These are phyloP conservation scores for Lochmaea crataegi DNA, from an alignment of 2,888 invertebrate species.

Conservation along the genomic window DNA sequence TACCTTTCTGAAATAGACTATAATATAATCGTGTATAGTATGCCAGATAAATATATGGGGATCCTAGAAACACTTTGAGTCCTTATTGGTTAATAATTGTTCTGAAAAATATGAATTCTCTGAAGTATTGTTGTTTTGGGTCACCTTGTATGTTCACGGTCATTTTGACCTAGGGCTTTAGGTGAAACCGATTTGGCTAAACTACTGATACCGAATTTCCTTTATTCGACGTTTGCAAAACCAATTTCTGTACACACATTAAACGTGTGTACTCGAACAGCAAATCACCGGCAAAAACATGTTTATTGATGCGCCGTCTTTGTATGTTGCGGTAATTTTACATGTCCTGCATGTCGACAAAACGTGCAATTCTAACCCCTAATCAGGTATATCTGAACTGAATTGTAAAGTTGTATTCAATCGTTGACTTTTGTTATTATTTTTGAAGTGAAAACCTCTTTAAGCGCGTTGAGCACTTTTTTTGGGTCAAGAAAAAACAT, in stretches of 20 bases:
- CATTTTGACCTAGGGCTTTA: no score
- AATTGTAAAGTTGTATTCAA: constrained; percentile 8
- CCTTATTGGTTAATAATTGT: background rate
- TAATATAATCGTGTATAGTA: background rate
- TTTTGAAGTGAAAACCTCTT: no score
- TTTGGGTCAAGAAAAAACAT: no score
- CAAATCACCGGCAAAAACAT: background rate
- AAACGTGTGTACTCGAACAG: background rate
- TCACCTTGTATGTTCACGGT: no score
- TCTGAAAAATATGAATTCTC: background rate
- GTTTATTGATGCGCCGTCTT: background rate
- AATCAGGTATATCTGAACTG: constrained; percentile 1
- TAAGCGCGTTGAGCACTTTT: no score
- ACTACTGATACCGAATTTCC: no score
- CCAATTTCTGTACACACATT: background rate
- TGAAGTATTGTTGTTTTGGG: no score
- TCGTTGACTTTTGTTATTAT: background rate
- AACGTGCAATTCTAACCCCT: constrained; percentile 1
- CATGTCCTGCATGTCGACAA: background rate
- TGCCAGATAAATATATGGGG: background rate
- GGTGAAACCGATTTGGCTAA: no score
- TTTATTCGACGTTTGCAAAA: background rate
- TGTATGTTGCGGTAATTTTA: background rate
- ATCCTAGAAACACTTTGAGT: background rate
- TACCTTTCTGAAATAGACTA: no score